These are phyloP conservation scores for Kryptolebias marmoratus DNA, from an alignment of 2,113 vertebrate genomes.

Conservation along the genomic window DNA sequence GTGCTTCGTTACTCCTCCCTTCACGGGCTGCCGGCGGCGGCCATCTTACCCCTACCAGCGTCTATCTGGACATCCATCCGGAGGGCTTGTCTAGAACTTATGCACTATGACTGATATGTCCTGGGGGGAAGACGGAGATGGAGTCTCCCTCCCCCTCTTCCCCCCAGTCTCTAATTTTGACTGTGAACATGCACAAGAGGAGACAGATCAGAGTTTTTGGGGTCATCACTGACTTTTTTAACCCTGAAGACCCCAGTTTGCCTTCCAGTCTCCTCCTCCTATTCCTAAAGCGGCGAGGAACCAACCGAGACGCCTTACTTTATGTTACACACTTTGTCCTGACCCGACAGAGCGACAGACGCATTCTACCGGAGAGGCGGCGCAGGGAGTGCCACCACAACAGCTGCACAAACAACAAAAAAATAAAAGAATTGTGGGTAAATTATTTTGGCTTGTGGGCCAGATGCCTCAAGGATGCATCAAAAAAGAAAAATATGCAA, in stretches of 20 bases:
- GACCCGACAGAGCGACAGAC: conserved; percentile 36
- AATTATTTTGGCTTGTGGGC: conserved; percentile 64
- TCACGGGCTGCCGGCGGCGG: background rate
- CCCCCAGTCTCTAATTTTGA: conserved; percentile 22
- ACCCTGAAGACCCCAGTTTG: conserved; percentile 60
- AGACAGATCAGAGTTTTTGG: conserved; percentile 35
- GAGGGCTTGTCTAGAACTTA: conserved; percentile 29
- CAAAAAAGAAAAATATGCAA: conserved; percentile 77
- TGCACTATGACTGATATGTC: conserved; percentile 49
- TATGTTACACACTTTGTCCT: conserved; percentile 67
- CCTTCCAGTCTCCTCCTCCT: conserved; percentile 52
- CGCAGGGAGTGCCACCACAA: conserved; percentile 23
- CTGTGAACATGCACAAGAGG: conserved; percentile 54
- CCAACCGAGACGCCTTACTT: conserved; percentile 86
- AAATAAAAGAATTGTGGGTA: conserved; percentile 39
- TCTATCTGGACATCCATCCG: conserved; percentile 34
- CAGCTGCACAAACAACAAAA: conserved; percentile 37
- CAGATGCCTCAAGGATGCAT: conserved; percentile 59
- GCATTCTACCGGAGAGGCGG: conserved; percentile 40
- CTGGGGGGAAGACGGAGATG: conserved; percentile 33
- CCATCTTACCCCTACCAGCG: conserved; percentile 23
- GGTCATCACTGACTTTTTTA: conserved; percentile 22
- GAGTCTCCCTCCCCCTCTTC: conserved; percentile 44
- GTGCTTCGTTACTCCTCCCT: background rate
- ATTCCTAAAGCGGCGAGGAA: conserved; percentile 36